A percentile compares a stretch with the other conserved stretches of the same genome.
Evolutionary conservation across 2,888 invertebrate genomes (phyloP).

Genomic region (Epicampocera succincta): DNA sequence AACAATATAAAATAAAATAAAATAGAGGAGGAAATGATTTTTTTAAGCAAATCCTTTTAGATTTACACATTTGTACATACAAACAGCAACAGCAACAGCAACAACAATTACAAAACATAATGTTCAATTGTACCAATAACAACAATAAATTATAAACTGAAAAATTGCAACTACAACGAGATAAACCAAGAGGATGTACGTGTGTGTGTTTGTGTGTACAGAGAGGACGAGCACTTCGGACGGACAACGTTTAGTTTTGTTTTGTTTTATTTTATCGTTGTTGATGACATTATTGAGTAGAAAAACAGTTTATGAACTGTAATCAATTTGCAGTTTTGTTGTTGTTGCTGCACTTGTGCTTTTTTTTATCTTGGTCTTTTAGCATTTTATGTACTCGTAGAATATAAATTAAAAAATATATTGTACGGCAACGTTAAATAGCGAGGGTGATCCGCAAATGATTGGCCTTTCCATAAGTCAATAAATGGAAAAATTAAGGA

Average conservation of each 20-base stretch:
- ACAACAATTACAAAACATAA: constrained; percentile 37
- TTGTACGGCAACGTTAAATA: background rate
- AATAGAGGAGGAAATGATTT: constrained; percentile 19
- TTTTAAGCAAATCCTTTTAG: constrained; percentile 34
- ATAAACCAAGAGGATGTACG: background rate
- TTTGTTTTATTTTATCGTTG: constrained; percentile 24
- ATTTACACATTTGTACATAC: constrained; percentile 1
- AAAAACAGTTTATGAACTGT: constrained; percentile 58
- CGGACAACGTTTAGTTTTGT: background rate
- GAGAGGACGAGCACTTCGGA: background rate
- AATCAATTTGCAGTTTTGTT: constrained; percentile 63
- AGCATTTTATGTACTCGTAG: constrained; percentile 23
- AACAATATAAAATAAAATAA: background rate
- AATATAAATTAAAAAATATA: constrained; percentile 58
- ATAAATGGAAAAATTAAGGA: too few species aligned
- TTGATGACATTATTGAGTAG: constrained; percentile 53
- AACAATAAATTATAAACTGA: constrained; percentile 42
- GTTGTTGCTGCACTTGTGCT: constrained; percentile 15
- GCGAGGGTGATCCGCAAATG: background rate
- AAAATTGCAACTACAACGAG: constrained; percentile 20
- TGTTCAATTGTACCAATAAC: constrained; percentile 5
- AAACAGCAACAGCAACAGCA: constrained; percentile 2
- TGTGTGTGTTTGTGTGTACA: background rate
- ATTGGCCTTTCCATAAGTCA: too few species aligned
- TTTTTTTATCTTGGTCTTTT: constrained; percentile 36